Base-by-base conservation (phyloP, 2,888 invertebrate genomes). In the Nematopogon swammerdamellus region DNA sequence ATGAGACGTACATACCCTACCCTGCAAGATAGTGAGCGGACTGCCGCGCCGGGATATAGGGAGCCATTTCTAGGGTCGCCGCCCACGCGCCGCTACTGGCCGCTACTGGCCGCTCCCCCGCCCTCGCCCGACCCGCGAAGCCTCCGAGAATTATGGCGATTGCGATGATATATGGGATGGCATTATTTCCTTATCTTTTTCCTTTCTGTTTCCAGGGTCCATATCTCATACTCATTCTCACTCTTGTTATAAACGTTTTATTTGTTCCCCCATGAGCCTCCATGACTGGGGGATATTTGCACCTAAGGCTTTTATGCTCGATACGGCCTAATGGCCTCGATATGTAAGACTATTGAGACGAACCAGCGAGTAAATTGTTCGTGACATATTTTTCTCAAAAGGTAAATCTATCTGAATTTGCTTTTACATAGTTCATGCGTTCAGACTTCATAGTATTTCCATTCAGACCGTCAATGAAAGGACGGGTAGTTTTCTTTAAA, bases 141-240 rank as follows among this genome's bases (percentile, higher is more conserved):
- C 64, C 57, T 62, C 66, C 62, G 61, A 67, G 71, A 74, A 72
- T 74, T 74, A 68, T 69, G 65, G 74, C 72, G 76, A 75, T 76
- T 77, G 72, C 66, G 68, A 77, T 80, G 77, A 80, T 77, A 76
- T 79, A 79, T 75, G 75, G 66, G 66, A 65, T 70, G 64, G 76
- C 70, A 76, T 79, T 79, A 77, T 77, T 75, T 77, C 74, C 79
- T 77, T 77, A 77, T 79, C 79, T 74, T 72, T 70, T 72, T 73
- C 73, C 72, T 72, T 72, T 73, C 74, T 76, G 72, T 72, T 75
- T 73, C 71, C 70, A 71, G 68, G 68, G 66, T 60, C 68, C 72
- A 75, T 76, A 73, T 73, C 72, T 76, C 73, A 76, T 76, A 73
- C 72, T 76, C 73, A 76, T 76, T 72, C 66, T 55, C 62, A 64